Percentiles rank a stretch among this genome's conserved stretches.
phyloP scores from a whole-genome alignment of 2,888 invertebrate species.

The Stenoptilia bipunctidactyla region DNA sequence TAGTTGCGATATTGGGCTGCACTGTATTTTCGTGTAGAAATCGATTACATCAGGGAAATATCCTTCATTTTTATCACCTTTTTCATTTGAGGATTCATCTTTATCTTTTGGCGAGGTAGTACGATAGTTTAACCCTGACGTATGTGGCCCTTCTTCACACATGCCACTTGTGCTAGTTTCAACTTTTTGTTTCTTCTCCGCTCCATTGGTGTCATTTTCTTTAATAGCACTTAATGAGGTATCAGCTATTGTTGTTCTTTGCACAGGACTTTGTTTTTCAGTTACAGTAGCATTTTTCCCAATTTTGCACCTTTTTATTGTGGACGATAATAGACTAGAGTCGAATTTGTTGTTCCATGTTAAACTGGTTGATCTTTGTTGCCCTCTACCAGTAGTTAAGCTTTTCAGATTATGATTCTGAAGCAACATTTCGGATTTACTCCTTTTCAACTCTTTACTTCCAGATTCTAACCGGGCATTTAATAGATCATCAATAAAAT shows the following conservation, averaged over 20 bases:
- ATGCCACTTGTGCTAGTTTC: conserved; percentile 32
- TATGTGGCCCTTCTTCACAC: conserved; percentile 51
- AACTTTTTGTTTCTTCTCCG: conserved; percentile 45
- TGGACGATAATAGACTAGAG: conserved; percentile 67
- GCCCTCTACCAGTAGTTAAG: conserved; percentile 63
- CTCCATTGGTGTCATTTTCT: conserved; percentile 29
- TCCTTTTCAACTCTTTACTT: conserved; percentile 73
- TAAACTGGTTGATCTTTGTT: conserved; percentile 77
- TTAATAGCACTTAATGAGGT: conserved; percentile 45
- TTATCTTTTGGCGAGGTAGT: conserved; percentile 51
- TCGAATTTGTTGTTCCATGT: conserved; percentile 80
- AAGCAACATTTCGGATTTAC: conserved; percentile 75
- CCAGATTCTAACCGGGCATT: conserved; percentile 62
- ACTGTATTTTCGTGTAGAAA: conserved; percentile 66
- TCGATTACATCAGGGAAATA: conserved; percentile 64
- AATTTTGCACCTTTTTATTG: conserved; percentile 78
- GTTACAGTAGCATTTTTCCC: conserved; percentile 54
- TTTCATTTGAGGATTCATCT: conserved; percentile 37
- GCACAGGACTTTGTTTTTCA: conserved; percentile 54
- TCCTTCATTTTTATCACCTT: conserved; percentile 50
- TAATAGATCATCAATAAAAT: conserved; percentile 69
- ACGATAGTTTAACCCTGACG: conserved; percentile 55
- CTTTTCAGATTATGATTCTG: conserved; percentile 61
- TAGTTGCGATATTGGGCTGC: conserved; percentile 75
- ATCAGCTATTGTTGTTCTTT: conserved; percentile 36